These are phyloP conservation scores for Bombylius major DNA, from an alignment of 2,888 invertebrate genomes.

Conservation along the genomic window DNA sequence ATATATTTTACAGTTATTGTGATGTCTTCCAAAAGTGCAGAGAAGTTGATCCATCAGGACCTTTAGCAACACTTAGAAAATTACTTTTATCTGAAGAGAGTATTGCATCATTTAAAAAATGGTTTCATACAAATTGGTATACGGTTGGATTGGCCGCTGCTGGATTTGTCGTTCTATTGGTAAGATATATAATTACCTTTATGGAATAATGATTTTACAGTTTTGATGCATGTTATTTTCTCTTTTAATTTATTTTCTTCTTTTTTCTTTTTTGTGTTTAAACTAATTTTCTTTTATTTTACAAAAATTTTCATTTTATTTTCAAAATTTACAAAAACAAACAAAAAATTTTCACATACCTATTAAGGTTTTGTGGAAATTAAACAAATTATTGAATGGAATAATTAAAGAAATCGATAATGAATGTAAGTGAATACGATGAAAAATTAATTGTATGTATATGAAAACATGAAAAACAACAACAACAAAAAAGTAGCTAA, in stretches of 20 bases:
- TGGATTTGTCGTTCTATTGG: constrained; percentile 65
- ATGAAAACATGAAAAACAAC: background rate
- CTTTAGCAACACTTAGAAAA: constrained; percentile 76
- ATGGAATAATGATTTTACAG: no score
- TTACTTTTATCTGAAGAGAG: constrained; percentile 79
- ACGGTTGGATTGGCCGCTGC: constrained; percentile 65
- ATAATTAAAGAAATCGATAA: background rate
- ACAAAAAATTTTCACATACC: background rate
- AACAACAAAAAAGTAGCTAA: no score
- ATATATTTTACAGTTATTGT: constrained; percentile 40
- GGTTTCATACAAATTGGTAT: constrained; percentile 87
- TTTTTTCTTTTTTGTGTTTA: background rate
- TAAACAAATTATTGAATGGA: background rate
- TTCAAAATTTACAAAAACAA: background rate
- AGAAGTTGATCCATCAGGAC: constrained; percentile 88
- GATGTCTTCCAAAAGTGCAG: constrained; percentile 65
- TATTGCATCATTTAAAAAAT: constrained; percentile 73
- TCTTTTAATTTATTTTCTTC: background rate
- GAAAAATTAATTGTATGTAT: no score
- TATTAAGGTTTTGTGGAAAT: constrained; percentile 6
- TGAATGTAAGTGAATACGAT: background rate
- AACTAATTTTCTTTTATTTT: background rate
- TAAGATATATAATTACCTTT: constrained; percentile 37
- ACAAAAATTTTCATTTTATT: background rate
- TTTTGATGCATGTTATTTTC: no score